These are phyloP conservation scores for Cephus cinctus DNA, from an alignment of 1,140 invertebrate genomes.

Conservation along the genomic window DNA sequence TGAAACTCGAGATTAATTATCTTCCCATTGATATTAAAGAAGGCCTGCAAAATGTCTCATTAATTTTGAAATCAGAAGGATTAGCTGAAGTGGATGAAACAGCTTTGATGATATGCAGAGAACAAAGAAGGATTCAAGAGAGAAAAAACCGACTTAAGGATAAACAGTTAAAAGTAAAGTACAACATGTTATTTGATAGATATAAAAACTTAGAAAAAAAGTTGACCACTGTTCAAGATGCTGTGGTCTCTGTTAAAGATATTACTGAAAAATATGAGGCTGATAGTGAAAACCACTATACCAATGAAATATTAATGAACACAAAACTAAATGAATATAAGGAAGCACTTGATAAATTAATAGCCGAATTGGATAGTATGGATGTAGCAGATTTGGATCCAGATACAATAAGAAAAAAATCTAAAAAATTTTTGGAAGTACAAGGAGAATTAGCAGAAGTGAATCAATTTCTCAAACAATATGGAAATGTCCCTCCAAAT, in stretches of 20 bases:
- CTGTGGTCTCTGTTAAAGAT: constrained; percentile 23
- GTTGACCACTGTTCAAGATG: constrained; percentile 24
- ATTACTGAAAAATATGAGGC: constrained; percentile 14
- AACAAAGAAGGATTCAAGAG: constrained; percentile 30
- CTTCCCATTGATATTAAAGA: constrained; percentile 35
- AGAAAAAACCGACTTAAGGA: constrained; percentile 31
- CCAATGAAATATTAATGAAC: constrained; percentile 25
- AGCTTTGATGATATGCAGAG: constrained; percentile 23
- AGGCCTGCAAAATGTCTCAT: constrained; percentile 27
- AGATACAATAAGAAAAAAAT: constrained; percentile 34
- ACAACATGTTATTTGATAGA: constrained; percentile 32
- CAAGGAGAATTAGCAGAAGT: constrained; percentile 30
- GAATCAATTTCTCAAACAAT: constrained; percentile 31
- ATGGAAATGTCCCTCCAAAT: constrained; percentile 43
- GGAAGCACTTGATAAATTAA: constrained; percentile 27
- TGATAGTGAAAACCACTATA: constrained; percentile 24
- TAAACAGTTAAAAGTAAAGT: constrained; percentile 28
- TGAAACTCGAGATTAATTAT: constrained; percentile 30
- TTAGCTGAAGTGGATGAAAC: constrained; percentile 32
- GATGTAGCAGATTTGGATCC: constrained; percentile 30
- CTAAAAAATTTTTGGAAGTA: constrained; percentile 29
- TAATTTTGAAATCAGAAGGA: constrained; percentile 32
- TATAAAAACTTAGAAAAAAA: constrained; percentile 31
- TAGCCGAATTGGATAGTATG: constrained; percentile 28
- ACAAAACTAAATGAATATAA: constrained; percentile 39